Conservation (phyloP, 64 coral and sea anemone species). For the Montipora cactus region DNA sequence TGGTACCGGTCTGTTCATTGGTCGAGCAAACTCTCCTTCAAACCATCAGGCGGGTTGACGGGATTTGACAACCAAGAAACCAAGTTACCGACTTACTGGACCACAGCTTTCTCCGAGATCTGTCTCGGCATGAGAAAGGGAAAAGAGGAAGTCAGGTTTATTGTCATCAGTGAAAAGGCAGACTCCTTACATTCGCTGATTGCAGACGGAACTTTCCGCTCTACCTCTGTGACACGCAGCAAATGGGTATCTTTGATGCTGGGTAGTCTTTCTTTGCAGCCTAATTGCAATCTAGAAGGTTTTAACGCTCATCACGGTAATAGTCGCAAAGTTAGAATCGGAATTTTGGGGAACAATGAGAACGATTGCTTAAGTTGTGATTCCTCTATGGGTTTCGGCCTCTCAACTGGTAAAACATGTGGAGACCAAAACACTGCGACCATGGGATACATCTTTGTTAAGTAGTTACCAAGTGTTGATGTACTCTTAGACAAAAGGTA, state of each 20-base stretch:
- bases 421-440: neutral
- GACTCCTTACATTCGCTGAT: slow-evolving; percentile 48
- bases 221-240: neutral
- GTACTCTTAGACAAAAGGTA: too few species aligned
- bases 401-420: neutral
- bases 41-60: slow-evolving; percentile 52
- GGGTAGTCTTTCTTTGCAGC: slow-evolving; percentile 1
- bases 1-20: slow-evolving; percentile 20
- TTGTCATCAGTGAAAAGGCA: neutral
- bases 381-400: neutral
- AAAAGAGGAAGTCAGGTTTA: slow-evolving; percentile 7
- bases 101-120: slow-evolving; percentile 65
- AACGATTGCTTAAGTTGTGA: neutral
- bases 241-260: slow-evolving; percentile 58
- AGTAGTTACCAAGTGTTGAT: neutral
- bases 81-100: slow-evolving; percentile 78
- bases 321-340: neutral
- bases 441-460: neutral
- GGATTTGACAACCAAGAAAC: slow-evolving; percentile 73
- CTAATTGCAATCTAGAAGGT: neutral
- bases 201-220: neutral
- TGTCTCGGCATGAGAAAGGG: slow-evolving; percentile 75
- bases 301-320: neutral
- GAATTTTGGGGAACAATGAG: neutral
- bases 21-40: slow-evolving; percentile 56